Evolutionary conservation across 1,140 invertebrate genomes (phyloP).

Genomic region (Euura lappo): DNA sequence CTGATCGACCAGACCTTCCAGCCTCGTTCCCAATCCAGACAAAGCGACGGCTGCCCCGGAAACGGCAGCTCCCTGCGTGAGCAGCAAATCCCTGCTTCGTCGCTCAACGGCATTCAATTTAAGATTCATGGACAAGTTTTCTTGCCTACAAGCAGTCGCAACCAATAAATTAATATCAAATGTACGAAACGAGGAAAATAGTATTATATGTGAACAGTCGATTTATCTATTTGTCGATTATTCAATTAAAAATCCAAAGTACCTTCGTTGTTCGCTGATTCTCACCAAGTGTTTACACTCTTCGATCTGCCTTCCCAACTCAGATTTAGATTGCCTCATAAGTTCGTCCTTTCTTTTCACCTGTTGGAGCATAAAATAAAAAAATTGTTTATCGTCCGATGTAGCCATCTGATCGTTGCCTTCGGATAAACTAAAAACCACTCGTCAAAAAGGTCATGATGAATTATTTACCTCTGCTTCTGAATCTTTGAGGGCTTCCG

Average conservation of each 20-base stretch:
- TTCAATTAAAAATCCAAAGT: slow-evolving; percentile 21
- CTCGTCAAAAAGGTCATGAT: no score
- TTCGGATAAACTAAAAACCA: slow-evolving; percentile 8
- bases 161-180: neutral
- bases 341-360: slow-evolving; percentile 55
- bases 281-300: slow-evolving; percentile 80
- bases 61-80: slow-evolving; percentile 73
- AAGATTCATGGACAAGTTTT: slow-evolving; percentile 71
- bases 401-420: no score
- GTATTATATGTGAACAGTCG: no score
- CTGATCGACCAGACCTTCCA: slow-evolving; percentile 74
- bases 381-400: no score
- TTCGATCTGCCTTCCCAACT: slow-evolving; percentile 71
- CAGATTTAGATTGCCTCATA: slow-evolving; percentile 62
- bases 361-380: slow-evolving; percentile 26
- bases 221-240: no score
- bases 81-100: slow-evolving; percentile 68
- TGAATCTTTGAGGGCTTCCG: slow-evolving; percentile 76
- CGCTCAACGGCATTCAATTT: slow-evolving; percentile 68
- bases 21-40: slow-evolving; percentile 70
- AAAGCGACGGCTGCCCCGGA: slow-evolving; percentile 75
- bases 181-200: neutral
- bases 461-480: slow-evolving; percentile 67
- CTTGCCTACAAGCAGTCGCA: slow-evolving; percentile 61
- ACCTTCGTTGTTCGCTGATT: slow-evolving; percentile 79